A percentile compares a stretch with the other conserved stretches of the same genome.
phyloP scores from a whole-genome alignment of 2,888 invertebrate species.

The Eupithecia vulgata region DNA sequence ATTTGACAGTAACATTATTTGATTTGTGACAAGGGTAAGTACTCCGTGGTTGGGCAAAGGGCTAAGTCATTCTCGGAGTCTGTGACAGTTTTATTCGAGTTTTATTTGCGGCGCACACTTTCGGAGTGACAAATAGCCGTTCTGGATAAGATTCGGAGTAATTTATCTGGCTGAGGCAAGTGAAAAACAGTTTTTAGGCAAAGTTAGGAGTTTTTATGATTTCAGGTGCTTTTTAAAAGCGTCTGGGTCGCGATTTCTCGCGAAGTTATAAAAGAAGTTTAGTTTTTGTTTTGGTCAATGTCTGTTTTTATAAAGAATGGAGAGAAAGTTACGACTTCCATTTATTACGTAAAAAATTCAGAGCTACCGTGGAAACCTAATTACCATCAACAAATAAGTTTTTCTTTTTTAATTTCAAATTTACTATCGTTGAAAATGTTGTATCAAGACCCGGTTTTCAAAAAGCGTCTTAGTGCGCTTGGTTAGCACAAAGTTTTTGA shows the following conservation, averaged over 20 bases:
- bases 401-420: background rate
- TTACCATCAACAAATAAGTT: background rate
- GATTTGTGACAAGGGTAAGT: slow-evolving; percentile 12
- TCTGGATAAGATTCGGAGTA: slow-evolving; percentile 25
- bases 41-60: slow-evolving; percentile 12
- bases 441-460: no score
- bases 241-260: background rate
- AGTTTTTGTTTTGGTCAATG: slow-evolving; percentile 8
- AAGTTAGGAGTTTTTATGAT: slow-evolving; percentile 15
- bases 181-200: slow-evolving; percentile 24
- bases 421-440: no score
- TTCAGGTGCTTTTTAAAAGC: slow-evolving; percentile 19
- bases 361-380: background rate
- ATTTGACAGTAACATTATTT: slow-evolving; percentile 7
- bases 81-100: slow-evolving; percentile 45
- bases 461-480: no score
- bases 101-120: slow-evolving; percentile 38
- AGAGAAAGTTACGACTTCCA: background rate
- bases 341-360: background rate
- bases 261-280: background rate
- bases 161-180: slow-evolving; percentile 28
- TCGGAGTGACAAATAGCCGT: slow-evolving; percentile 29
- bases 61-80: slow-evolving; percentile 41
- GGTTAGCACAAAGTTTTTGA: no score
- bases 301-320: slow-evolving; percentile 4